A percentile compares a stretch with the other conserved stretches of the same genome.
These are phyloP conservation scores for Microtus obscurus DNA, from an alignment of 2,797 vertebrate genomes.

Conservation along the genomic window DNA sequence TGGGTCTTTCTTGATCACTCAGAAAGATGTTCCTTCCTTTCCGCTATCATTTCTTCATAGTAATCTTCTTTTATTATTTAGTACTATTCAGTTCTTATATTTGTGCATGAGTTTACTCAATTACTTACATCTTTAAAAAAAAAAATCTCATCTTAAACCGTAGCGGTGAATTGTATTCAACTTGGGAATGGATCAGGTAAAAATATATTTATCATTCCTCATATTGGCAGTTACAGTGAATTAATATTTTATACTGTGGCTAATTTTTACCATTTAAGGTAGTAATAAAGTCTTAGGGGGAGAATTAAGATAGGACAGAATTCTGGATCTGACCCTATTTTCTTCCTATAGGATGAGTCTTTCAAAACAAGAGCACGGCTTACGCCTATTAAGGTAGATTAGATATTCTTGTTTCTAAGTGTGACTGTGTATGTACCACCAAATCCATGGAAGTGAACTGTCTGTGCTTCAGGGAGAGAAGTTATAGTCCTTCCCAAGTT, in stretches of 20 bases:
- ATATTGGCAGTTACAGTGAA: not conserved
- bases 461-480: not conserved
- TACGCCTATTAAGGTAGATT: not conserved
- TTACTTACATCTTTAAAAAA: constrained; percentile 38
- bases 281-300: not conserved
- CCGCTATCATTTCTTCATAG: not conserved
- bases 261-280: not conserved
- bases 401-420: not conserved
- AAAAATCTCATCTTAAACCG: not conserved
- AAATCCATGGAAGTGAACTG: not conserved
- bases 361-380: constrained; percentile 8
- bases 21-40: not conserved
- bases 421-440: not conserved
- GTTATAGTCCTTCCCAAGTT: not conserved
- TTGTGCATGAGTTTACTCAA: not conserved
- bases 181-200: constrained; percentile 15
- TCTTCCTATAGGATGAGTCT: not conserved
- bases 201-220: not conserved
- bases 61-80: not conserved
- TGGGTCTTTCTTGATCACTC: not conserved
- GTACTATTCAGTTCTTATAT: not conserved
- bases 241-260: not conserved
- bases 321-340: not conserved
- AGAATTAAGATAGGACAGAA: not conserved
- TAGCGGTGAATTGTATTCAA: not conserved